Percentiles rank a stretch among this genome's conserved stretches.
These are phyloP conservation scores for Drosophila chauvacae DNA, from an alignment of 1,140 invertebrate species.

Conservation along the genomic window DNA sequence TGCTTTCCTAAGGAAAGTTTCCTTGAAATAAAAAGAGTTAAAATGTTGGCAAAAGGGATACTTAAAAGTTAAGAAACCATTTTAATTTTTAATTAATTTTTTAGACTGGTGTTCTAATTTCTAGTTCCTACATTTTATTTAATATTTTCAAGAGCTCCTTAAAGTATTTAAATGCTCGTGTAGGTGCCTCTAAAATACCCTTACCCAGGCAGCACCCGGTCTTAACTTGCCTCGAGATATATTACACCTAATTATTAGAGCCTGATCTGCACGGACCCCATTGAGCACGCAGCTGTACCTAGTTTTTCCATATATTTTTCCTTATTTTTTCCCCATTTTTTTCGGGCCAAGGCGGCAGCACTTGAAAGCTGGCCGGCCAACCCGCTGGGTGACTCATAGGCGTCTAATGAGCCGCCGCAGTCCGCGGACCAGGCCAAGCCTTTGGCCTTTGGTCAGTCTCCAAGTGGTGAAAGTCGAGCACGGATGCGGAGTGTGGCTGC, in stretches of 20 bases:
- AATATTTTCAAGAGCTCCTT: background rate
- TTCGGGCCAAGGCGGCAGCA: constrained; percentile 67
- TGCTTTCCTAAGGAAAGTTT: background rate
- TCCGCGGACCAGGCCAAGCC: background rate
- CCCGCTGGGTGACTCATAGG: constrained; percentile 67
- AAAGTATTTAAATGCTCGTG: background rate
- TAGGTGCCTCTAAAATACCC: constrained; percentile 2
- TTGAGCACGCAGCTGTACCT: constrained; percentile 67
- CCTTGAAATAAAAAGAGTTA: rapidly evolving
- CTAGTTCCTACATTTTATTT: background rate
- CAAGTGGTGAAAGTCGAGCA: constrained; percentile 64
- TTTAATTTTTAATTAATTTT: background rate
- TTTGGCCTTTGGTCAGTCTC: constrained; percentile 7
- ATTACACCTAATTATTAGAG: constrained; percentile 74
- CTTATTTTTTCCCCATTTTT: constrained; percentile 8
- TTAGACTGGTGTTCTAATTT: background rate
- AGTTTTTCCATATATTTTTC: constrained; percentile 23
- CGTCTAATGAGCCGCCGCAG: constrained; percentile 63
- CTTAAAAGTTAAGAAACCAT: background rate
- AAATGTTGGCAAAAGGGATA: background rate
- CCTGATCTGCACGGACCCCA: constrained; percentile 39
- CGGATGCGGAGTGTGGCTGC: constrained; percentile 46
- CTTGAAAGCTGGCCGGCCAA: constrained; percentile 35
- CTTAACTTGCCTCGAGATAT: constrained; percentile 52
- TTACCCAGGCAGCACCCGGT: background rate